Percentiles rank a stretch among this genome's conserved stretches.
Conservation (phyloP, 2,797 vertebrate genomes). For the Gymnoscopelus braueri region DNA sequence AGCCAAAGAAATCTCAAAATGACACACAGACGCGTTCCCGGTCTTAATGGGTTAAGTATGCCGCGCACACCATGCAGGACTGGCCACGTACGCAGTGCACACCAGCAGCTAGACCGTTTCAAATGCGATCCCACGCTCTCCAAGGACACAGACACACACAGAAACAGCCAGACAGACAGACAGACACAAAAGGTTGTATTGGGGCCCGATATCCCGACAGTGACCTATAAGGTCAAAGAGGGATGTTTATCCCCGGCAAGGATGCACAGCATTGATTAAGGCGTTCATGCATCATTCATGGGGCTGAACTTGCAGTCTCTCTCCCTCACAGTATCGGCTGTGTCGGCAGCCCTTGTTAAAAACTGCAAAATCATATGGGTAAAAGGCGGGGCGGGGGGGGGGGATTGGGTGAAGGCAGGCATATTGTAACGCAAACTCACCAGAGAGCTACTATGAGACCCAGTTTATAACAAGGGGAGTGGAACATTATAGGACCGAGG, state of each 20-base stretch:
- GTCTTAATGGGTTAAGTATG: no score
- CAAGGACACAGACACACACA: not conserved
- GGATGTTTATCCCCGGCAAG: not conserved
- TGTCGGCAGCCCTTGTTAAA: no score
- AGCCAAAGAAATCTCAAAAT: no score
- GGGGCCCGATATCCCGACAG: not conserved
- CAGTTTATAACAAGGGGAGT: no score
- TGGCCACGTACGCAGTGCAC: not conserved
- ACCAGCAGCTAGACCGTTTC: not conserved
- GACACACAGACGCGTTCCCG: no score
- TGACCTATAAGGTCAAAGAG: not conserved
- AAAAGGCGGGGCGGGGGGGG: no score
- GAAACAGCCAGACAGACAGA: not conserved
- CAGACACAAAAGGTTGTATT: not conserved
- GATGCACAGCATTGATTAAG: not conserved
- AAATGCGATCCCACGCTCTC: no score
- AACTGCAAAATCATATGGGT: not conserved
- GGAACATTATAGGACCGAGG: no score
- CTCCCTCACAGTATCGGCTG: not conserved
- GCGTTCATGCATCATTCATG: constrained; percentile 15
- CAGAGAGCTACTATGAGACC: no score
- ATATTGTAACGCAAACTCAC: no score
- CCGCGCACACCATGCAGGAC: constrained; percentile 9
- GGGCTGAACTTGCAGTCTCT: not conserved
- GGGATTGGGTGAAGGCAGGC: no score